phyloP scores from a whole-genome alignment of 2,888 invertebrate genomes.

The Sinodicranocentrus sp. region DNA sequence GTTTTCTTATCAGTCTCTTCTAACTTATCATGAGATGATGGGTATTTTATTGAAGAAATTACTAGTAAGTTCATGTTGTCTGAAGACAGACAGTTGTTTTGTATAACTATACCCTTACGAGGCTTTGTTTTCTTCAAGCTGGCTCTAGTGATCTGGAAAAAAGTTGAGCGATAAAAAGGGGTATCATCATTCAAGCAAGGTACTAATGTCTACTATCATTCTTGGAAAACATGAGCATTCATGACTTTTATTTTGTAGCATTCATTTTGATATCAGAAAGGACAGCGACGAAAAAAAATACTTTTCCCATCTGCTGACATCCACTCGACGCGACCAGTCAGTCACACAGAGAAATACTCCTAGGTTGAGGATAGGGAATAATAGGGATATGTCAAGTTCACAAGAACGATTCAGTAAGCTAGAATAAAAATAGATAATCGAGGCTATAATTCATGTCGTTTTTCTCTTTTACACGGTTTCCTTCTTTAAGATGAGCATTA shows the following conservation, averaged over 20 bases:
- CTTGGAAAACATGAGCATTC: conserved; percentile 59
- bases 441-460: conserved; percentile 67
- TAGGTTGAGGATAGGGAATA: conserved; percentile 35
- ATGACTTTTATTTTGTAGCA: conserved; percentile 44
- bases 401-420: conserved; percentile 26
- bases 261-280: conserved; percentile 31
- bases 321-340: conserved; percentile 44
- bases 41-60: conserved; percentile 42
- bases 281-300: neutral
- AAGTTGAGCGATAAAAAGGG: conserved; percentile 62
- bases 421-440: conserved; percentile 57
- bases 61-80: conserved; percentile 30
- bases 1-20: conserved; percentile 39
- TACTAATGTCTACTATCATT: conserved; percentile 62
- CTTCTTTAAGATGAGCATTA: conserved; percentile 51
- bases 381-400: conserved; percentile 49
- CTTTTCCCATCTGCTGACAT: conserved; percentile 47
- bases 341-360: conserved; percentile 40
- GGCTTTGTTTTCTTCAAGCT: neutral
- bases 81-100: neutral
- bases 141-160: conserved; percentile 40
- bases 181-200: conserved; percentile 40
- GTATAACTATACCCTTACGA: neutral
- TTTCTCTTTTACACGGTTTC: conserved; percentile 52
- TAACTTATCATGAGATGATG: conserved; percentile 23